Evolutionary conservation across 2,113 vertebrate species (phyloP).

Genomic region (Gymnorhina tibicen): DNA sequence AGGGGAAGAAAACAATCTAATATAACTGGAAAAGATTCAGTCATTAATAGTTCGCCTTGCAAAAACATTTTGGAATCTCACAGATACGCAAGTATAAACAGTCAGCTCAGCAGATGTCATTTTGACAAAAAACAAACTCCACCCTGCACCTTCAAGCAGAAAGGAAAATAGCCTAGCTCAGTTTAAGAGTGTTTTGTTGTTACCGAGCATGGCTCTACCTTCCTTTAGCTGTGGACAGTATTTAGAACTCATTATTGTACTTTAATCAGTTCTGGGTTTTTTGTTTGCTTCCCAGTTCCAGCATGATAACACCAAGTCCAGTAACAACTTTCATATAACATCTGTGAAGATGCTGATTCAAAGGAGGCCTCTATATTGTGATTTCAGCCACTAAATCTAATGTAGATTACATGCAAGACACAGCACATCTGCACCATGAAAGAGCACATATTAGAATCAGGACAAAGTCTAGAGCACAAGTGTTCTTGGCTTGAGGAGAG

Average conservation of each 20-base stretch:
- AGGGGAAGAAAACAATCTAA: not conserved
- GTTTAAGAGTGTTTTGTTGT: not conserved
- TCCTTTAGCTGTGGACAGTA: not conserved
- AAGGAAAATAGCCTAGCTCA: not conserved
- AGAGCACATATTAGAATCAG: not conserved
- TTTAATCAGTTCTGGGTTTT: not conserved
- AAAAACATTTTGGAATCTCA: not conserved
- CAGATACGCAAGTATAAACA: not conserved
- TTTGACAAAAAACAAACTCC: not conserved
- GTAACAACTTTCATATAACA: not conserved
- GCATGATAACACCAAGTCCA: rapidly evolving
- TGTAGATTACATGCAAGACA: not conserved
- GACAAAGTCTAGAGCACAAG: not conserved
- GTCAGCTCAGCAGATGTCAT: not conserved
- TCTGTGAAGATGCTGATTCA: not conserved
- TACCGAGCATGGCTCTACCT: not conserved
- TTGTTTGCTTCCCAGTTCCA: not conserved
- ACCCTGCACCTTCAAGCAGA: not conserved
- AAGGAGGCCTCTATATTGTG: not conserved
- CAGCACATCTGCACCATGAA: not conserved
- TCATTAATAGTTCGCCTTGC: rapidly evolving
- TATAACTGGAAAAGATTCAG: not conserved
- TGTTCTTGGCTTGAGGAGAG: not conserved
- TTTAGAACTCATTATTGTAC: not conserved
- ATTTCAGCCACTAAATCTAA: not conserved